Conservation (phyloP, 2,888 invertebrate genomes). For the Sepioteuthis lessoniana region DNA sequence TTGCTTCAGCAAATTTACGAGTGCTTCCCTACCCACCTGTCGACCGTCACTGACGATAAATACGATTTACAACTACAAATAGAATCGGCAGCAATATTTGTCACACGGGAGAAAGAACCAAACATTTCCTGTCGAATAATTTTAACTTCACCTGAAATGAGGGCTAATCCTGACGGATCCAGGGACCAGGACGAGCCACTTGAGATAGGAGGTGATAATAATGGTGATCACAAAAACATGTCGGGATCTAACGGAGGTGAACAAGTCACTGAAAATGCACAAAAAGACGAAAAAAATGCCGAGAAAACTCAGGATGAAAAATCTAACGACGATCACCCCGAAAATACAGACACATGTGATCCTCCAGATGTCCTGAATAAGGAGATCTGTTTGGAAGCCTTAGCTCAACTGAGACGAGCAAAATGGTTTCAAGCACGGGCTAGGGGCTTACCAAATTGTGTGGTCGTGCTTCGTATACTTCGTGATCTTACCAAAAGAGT, state of each 20-base stretch:
- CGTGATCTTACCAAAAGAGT: constrained; percentile 38
- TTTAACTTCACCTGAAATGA: constrained; percentile 35
- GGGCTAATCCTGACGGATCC: not conserved
- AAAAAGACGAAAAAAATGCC: not conserved
- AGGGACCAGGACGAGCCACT: not conserved
- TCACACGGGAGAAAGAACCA: constrained; percentile 23
- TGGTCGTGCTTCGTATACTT: not conserved
- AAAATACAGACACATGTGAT: not conserved
- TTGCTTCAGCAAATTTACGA: constrained; percentile 40
- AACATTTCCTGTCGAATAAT: constrained; percentile 1
- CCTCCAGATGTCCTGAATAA: constrained; percentile 43
- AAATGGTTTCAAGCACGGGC: constrained; percentile 43
- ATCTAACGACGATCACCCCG: not conserved
- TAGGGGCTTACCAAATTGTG: constrained; percentile 40
- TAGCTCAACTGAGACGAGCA: constrained; percentile 42
- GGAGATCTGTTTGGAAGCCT: constrained; percentile 39
- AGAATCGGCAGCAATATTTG: not conserved
- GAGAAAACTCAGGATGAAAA: constrained; percentile 18
- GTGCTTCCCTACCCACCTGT: constrained; percentile 36
- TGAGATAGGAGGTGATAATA: not conserved
- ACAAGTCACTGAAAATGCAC: not conserved
- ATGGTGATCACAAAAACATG: constrained; percentile 7
- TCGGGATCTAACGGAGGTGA: not conserved
- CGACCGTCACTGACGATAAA: constrained; percentile 34
- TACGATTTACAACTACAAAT: not conserved